Evolutionary conservation across 2,888 invertebrate species (phyloP).

Genomic region (Hemicrepidius hirtus): DNA sequence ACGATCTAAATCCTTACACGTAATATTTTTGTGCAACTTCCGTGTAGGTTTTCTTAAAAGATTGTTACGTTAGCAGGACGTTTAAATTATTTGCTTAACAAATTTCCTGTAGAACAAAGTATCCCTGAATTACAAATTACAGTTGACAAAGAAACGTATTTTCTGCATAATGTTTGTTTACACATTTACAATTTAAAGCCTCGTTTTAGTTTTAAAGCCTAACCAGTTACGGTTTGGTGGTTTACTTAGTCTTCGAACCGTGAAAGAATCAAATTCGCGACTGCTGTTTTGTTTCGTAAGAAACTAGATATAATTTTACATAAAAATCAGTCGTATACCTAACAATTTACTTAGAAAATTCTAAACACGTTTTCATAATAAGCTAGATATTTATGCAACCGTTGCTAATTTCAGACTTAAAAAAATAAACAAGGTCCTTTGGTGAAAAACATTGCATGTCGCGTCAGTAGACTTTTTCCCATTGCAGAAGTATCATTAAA

Average conservation of each 20-base stretch:
- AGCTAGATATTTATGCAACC: not conserved
- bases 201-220: not conserved
- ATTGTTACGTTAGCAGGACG: too few relatives aligned
- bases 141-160: too few relatives aligned
- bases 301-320: slow-evolving; percentile 2
- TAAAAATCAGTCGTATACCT: not conserved
- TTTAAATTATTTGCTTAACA: too few relatives aligned
- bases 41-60: too few relatives aligned
- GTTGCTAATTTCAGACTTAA: not conserved
- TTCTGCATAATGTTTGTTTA: not conserved
- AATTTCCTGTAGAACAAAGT: too few relatives aligned
- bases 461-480: not conserved
- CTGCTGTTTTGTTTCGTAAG: not conserved
- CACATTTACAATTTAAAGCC: not conserved
- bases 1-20: too few relatives aligned
- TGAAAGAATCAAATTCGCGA: slow-evolving; percentile 15
- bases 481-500: slow-evolving; percentile 6
- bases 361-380: not conserved
- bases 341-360: not conserved
- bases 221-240: slow-evolving; percentile 20
- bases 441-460: not conserved
- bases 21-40: too few relatives aligned
- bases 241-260: slow-evolving; percentile 2
- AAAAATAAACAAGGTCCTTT: not conserved
- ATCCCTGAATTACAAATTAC: too few relatives aligned